Evolutionary conservation across 2,113 vertebrate genomes (phyloP).

Genomic region (Pachycephala philippinensis): DNA sequence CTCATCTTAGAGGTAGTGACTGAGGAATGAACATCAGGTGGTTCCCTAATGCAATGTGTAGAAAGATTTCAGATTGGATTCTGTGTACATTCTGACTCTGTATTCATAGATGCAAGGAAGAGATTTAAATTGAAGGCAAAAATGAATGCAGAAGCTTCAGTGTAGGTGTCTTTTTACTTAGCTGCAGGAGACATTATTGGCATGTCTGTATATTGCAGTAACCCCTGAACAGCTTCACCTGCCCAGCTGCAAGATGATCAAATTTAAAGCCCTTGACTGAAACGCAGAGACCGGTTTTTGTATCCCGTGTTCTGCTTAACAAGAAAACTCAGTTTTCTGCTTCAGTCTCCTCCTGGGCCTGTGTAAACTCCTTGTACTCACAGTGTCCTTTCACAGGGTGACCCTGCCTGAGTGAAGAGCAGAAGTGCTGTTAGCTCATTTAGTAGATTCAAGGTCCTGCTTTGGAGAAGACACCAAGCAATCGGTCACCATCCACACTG

Average conservation of each 20-base stretch:
- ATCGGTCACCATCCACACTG: neutral
- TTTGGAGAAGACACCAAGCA: neutral
- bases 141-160: neutral
- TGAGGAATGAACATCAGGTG: neutral
- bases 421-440: neutral
- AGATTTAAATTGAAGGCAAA: neutral
- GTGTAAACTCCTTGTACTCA: neutral
- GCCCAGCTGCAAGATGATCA: neutral
- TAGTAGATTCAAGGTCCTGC: neutral
- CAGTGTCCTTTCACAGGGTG: neutral
- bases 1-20: neutral
- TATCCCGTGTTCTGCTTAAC: neutral
- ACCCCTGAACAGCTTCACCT: neutral
- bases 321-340: neutral
- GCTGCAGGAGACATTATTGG: neutral
- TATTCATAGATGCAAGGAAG: neutral
- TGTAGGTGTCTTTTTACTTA: neutral
- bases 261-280: neutral
- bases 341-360: neutral
- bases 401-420: neutral
- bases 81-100: neutral
- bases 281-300: neutral
- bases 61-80: neutral
- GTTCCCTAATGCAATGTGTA: neutral
- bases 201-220: neutral